A percentile compares a stretch with the other conserved stretches of the same genome.
Evolutionary conservation across 2,797 vertebrate species (phyloP).

Genomic region (Protonibea diacanthus): DNA sequence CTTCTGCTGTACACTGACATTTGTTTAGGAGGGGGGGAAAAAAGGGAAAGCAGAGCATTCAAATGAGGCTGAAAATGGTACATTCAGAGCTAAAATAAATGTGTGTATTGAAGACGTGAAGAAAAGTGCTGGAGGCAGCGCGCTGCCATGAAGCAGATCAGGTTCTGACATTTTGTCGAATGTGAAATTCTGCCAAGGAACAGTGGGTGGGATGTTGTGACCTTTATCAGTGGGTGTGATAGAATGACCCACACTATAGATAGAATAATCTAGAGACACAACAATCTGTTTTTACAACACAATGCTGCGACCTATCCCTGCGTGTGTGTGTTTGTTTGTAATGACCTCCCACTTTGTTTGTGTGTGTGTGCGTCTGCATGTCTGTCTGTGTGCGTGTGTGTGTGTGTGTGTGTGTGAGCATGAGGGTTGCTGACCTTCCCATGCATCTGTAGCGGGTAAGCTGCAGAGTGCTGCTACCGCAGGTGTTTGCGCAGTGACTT

Average conservation of each 20-base stretch:
- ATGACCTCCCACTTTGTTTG: slow-evolving; percentile 33
- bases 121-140: slow-evolving; percentile 65
- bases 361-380: slow-evolving; percentile 3
- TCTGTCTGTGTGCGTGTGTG: slow-evolving; percentile 17
- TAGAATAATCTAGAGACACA: slow-evolving; percentile 54
- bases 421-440: slow-evolving; percentile 45
- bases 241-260: slow-evolving; percentile 61
- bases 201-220: slow-evolving; percentile 73
- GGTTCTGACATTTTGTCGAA: slow-evolving; percentile 80
- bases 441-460: slow-evolving; percentile 31
- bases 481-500: slow-evolving; percentile 59
- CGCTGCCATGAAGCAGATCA: slow-evolving; percentile 69
- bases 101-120: slow-evolving; percentile 63
- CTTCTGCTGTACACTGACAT: slow-evolving; percentile 64
- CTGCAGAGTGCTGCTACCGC: slow-evolving; percentile 29
- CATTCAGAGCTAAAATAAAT: slow-evolving; percentile 67
- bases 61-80: slow-evolving; percentile 65
- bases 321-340: slow-evolving; percentile 4
- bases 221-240: slow-evolving; percentile 75
- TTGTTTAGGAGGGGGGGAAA: slow-evolving; percentile 54
- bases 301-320: slow-evolving; percentile 28
- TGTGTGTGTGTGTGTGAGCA: slow-evolving; percentile 5
- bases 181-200: slow-evolving; percentile 70
- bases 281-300: slow-evolving; percentile 60
- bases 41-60: slow-evolving; percentile 49